These are phyloP conservation scores for Pituophis catenifer DNA, from an alignment of 2,113 vertebrate genomes.

Conservation along the genomic window DNA sequence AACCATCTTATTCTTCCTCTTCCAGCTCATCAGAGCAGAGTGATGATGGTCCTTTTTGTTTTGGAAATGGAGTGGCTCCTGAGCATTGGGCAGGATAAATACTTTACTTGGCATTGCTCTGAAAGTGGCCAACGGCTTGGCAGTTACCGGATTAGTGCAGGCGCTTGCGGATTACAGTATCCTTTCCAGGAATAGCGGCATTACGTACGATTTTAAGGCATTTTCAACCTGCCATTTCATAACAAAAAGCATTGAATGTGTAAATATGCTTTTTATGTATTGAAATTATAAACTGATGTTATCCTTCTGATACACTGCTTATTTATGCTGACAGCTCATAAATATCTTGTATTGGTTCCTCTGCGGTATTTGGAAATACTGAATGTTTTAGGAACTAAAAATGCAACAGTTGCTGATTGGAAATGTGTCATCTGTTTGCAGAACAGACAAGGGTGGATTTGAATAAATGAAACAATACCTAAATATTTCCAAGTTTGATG, in stretches of 20 bases:
- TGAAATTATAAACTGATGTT: background rate
- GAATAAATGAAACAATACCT: background rate
- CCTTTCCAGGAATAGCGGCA: conserved; percentile 65
- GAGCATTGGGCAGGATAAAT: conserved; percentile 93
- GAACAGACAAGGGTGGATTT: background rate
- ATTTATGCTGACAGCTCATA: background rate
- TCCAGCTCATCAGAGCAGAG: conserved; percentile 89
- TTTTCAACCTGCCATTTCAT: background rate
- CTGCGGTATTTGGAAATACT: background rate
- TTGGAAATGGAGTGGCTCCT: conserved; percentile 98
- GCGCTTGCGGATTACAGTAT: conserved; percentile 96
- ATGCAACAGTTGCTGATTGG: background rate
- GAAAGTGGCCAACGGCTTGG: conserved; percentile 91
- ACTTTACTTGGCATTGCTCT: conserved; percentile 94
- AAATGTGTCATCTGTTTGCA: background rate
- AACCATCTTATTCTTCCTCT: conserved; percentile 49
- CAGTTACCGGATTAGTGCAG: conserved; percentile 84
- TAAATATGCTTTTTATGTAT: background rate
- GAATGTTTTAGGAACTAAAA: background rate
- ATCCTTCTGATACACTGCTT: background rate
- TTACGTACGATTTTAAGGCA: background rate
- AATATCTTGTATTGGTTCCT: background rate
- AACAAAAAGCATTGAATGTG: background rate
- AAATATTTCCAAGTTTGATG: background rate
- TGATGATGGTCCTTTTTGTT: conserved; percentile 91